phyloP scores from a whole-genome alignment of 2,797 vertebrate genomes.

The Anas acuta region DNA sequence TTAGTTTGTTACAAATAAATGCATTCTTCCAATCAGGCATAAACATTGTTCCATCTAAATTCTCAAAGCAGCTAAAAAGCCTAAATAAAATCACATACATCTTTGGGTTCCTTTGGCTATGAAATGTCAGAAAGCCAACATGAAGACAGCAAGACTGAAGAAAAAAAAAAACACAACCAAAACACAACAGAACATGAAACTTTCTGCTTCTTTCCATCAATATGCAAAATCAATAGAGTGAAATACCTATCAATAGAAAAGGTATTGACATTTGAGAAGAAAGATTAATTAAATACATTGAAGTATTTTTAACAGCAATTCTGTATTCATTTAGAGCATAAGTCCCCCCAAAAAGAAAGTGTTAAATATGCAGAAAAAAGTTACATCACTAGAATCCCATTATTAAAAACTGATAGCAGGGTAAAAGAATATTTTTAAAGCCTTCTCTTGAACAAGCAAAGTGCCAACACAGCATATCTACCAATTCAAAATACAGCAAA shows the following conservation, averaged over 20 bases:
- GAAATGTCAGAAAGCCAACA: constrained; percentile 58
- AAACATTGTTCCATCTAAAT: not conserved
- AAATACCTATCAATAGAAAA: not conserved
- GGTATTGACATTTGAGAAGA: not conserved
- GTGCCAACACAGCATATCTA: constrained; percentile 49
- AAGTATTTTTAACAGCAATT: not conserved
- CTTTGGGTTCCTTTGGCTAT: not conserved
- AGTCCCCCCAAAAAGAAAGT: not conserved
- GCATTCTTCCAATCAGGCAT: not conserved
- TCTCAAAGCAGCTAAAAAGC: not conserved
- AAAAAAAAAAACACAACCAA: not conserved
- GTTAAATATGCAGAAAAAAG: not conserved
- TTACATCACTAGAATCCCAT: not conserved
- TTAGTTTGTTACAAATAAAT: not conserved
- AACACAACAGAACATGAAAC: not conserved
- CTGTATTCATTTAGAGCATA: not conserved
- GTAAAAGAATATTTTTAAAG: constrained; percentile 21
- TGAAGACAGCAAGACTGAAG: not conserved
- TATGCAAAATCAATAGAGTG: not conserved
- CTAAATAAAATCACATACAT: not conserved
- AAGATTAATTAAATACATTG: not conserved
- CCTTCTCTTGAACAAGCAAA: constrained; percentile 54
- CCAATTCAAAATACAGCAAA: constrained; percentile 56
- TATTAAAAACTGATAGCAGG: not conserved
- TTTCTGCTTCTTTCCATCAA: not conserved